Conservation (phyloP, 2,113 vertebrate species). For the Pavo muticus region DNA sequence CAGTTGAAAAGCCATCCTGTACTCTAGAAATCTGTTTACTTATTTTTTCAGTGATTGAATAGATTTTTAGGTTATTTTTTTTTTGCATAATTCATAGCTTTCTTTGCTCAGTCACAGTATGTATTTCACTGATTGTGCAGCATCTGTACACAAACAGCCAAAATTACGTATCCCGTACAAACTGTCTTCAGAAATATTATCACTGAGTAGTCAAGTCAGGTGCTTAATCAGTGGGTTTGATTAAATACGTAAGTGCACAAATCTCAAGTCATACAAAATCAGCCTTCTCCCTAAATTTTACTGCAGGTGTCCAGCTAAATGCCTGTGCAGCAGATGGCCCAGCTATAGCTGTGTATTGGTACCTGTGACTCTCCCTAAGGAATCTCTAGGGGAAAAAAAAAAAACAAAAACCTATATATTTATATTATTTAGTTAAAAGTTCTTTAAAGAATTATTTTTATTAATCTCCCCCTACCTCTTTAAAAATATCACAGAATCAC, state of each 20-base stretch:
- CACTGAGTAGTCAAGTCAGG: background rate
- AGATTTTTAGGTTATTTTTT: background rate
- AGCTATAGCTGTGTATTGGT: background rate
- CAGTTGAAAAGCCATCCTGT: background rate
- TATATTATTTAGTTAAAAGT: background rate
- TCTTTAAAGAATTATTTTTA: background rate
- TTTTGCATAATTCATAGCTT: background rate
- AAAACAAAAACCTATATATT: background rate
- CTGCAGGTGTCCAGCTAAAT: background rate
- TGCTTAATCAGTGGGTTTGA: background rate
- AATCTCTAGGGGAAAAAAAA: background rate
- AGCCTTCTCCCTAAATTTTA: background rate
- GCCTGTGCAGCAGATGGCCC: rapidly evolving
- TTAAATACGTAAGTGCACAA: background rate
- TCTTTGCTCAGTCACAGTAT: background rate
- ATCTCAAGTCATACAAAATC: background rate
- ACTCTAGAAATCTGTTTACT: background rate
- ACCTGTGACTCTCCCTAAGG: background rate
- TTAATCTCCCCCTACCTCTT: background rate
- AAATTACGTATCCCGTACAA: background rate
- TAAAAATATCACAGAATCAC: background rate
- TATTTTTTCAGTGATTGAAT: background rate
- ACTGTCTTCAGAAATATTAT: background rate
- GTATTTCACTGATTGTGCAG: background rate
- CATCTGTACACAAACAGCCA: background rate